A percentile compares a stretch with the other conserved stretches of the same genome.
Evolutionary conservation across 1,140 invertebrate species (phyloP).

Genomic region (Temnothorax nylanderi): DNA sequence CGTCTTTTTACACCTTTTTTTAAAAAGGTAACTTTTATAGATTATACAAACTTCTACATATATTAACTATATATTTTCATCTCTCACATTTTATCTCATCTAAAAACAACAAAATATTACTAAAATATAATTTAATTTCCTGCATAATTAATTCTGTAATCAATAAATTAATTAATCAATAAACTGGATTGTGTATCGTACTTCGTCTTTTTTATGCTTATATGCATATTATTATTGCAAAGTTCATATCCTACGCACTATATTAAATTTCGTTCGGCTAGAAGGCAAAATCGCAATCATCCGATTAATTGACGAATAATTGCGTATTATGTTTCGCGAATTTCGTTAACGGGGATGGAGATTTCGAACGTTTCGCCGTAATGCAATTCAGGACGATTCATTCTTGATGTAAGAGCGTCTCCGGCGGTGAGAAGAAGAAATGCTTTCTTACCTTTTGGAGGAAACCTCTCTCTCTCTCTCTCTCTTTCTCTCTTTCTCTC

Average conservation of each 20-base stretch:
- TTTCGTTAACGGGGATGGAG: not conserved
- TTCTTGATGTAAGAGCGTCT: slow-evolving; percentile 18
- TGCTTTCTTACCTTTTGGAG: slow-evolving; percentile 9
- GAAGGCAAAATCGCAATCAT: slow-evolving; percentile 23
- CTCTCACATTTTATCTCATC: not conserved
- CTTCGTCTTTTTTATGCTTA: not conserved
- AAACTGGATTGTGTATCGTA: not conserved
- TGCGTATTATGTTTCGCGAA: slow-evolving; percentile 36
- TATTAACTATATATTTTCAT: not conserved
- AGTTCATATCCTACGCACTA: not conserved
- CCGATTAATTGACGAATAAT: slow-evolving; percentile 43
- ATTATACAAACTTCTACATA: too few species aligned
- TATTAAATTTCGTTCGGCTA: slow-evolving; percentile 22
- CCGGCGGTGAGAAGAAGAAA: not conserved
- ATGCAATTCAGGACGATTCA: slow-evolving; percentile 43
- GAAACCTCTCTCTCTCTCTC: not conserved
- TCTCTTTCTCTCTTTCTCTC: not conserved
- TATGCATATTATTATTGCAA: slow-evolving; percentile 8
- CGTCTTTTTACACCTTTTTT: too few species aligned
- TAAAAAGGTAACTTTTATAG: too few species aligned
- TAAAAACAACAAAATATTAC: not conserved
- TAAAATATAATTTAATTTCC: not conserved
- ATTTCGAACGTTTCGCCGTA: slow-evolving; percentile 13
- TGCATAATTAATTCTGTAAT: not conserved
- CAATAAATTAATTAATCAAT: not conserved